Evolutionary conservation across 2,888 invertebrate species (phyloP), one percentile per base, ranked within the genome.

Genomic region (Cordilura impudica): DNA sequence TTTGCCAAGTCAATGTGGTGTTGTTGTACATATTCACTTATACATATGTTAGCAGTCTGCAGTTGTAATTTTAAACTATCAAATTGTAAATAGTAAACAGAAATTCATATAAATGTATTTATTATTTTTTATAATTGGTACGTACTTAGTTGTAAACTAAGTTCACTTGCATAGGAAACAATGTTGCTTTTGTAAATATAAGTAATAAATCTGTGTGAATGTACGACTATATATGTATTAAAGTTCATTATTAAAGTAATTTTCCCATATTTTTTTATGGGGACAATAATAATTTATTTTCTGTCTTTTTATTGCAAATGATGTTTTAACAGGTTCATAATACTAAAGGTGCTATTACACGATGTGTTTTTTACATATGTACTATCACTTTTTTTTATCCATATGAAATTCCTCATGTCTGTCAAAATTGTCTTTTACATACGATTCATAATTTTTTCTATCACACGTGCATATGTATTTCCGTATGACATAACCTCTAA

Each of bases 1-100:
- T 66, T 66, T 58, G 16, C 43, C 29, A 77, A 66, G 60, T 61
- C 58, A 61, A 66, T 66, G 60, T 66, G 70, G 70, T 66, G 39
- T 29, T 51, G 4, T 29, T 53, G 63, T 43, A 10, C 35, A 21
- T 26, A 43, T 39, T 43, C 47, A 26, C 47, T 71, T 53, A 16
- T 53, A 7, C 23, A n/a, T 7, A n/a, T 10, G 7, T 43, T 43
- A n/a, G n/a, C 16, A 14, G n/a, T 21, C 12, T 51, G 18, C 18
- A 31, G 29, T 29, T 58, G 65, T 29, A 51, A 35, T 31, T 43
- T 51, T 26, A 56, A 65, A 58, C 14, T 51, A 66, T 47, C 26
- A 43, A 74, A 51, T 23, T 23, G 18, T 21, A 2, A 39, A 39
- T 12, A 14, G n/a, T 21, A 26, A 51, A 51, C 14, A 12, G 23